Evolutionary conservation across 1,140 invertebrate species (phyloP).

Genomic region (Drosophila equinoxialis): DNA sequence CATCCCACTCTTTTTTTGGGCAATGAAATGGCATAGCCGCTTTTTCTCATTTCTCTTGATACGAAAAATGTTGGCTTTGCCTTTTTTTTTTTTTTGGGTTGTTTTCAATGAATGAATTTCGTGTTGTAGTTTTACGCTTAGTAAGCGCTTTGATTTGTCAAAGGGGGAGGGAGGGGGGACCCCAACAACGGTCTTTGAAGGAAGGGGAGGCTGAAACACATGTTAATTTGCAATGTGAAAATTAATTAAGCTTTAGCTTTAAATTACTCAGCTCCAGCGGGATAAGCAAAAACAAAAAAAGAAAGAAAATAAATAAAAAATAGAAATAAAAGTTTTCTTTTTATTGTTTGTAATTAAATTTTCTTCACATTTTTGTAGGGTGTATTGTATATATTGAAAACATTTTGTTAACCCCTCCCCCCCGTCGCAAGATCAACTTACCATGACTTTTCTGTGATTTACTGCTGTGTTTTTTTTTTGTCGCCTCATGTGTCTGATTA

Average conservation of each 20-base stretch:
- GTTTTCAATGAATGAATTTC: slow-evolving; percentile 64
- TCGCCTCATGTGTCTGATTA: slow-evolving; percentile 7
- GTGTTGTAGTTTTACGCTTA: slow-evolving; percentile 69
- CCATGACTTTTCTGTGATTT: neutral
- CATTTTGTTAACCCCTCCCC: no score
- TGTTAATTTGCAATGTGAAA: slow-evolving; percentile 61
- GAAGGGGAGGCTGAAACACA: slow-evolving; percentile 47
- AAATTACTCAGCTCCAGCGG: slow-evolving; percentile 36
- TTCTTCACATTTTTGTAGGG: neutral
- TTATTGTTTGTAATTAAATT: neutral
- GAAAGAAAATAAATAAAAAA: no score
- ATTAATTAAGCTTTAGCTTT: slow-evolving; percentile 48
- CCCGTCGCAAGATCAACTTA: no score
- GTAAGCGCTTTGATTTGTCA: slow-evolving; percentile 66
- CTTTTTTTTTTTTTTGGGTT: slow-evolving; percentile 36
- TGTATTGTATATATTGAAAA: no score
- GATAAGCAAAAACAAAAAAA: slow-evolving; percentile 17
- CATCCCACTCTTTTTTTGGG: slow-evolving; percentile 24
- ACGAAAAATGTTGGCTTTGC: slow-evolving; percentile 25
- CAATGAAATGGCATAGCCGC: slow-evolving; percentile 36
- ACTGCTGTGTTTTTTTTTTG: neutral
- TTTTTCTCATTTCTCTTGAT: slow-evolving; percentile 9
- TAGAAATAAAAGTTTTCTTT: slow-evolving; percentile 30
- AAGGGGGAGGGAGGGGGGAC: neutral
- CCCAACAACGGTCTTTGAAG: no score